Evolutionary conservation across 2,797 vertebrate species (phyloP).

Genomic region (Gadopsis bispinosus): DNA sequence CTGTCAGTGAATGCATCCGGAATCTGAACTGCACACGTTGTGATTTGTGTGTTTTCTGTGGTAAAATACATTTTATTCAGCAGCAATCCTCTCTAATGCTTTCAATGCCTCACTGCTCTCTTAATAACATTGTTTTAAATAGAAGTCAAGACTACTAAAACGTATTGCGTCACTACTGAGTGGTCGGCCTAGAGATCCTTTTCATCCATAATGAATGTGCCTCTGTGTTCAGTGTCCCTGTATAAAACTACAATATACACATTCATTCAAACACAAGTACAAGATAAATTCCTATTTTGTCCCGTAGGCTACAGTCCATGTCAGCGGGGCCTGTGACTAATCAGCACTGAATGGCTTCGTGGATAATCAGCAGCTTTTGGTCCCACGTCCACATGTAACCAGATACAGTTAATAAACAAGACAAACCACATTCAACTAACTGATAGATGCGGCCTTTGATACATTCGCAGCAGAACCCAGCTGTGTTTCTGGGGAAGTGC

Average conservation of each 20-base stretch:
- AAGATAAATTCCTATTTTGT: background rate
- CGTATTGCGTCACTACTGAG: conserved; percentile 8
- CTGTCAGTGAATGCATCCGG: background rate
- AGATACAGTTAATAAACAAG: conserved; percentile 17
- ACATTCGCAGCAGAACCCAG: background rate
- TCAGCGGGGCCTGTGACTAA: conserved; percentile 29
- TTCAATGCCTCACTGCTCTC: background rate
- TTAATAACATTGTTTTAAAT: background rate
- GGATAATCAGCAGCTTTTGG: conserved; percentile 54
- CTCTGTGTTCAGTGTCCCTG: background rate
- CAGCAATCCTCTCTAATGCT: background rate
- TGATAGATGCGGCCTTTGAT: background rate
- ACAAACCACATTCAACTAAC: conserved; percentile 6
- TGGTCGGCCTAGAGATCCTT: background rate
- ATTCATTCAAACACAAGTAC: background rate
- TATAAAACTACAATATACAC: background rate
- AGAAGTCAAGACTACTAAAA: background rate
- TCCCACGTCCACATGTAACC: conserved; percentile 39
- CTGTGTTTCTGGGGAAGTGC: background rate
- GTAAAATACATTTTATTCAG: background rate
- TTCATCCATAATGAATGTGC: no score
- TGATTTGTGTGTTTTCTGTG: background rate
- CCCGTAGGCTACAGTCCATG: background rate
- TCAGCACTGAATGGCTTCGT: conserved; percentile 38
- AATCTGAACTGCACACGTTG: conserved; percentile 2